Base-by-base conservation (phyloP, 1,140 invertebrate species). In the Hydropsyche tenuis region DNA sequence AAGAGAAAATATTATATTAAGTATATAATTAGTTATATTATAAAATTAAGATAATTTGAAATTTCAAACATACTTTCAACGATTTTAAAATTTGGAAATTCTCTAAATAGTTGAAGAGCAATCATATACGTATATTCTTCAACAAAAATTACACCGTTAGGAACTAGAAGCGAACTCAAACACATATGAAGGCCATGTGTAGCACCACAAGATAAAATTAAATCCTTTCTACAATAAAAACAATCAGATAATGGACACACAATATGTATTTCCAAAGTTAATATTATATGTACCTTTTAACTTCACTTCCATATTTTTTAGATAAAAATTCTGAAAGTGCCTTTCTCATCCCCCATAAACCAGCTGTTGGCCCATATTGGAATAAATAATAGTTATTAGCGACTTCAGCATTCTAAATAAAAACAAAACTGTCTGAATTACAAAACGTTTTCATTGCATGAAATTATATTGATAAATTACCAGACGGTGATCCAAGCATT, bases 111-210 rank as follows among this genome's bases (percentile, higher is more conserved):
- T 48, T 88, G 85, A 9, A 90, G 77, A 6, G 88, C 90, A 75
- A 89, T 85, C 85, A 90, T 91, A 75, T 91, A 92, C 12, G 89
- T 89, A 27, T 87, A 88, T 80, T 91, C 88, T 77, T 92, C 90
- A 7, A 91, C 86, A 79, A 91, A 92, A 43, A 91, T 86, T 23
- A 87, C 79, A 1, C 85, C 86, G 66, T 86, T 83, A 12, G 87
- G 85, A n/a, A 85, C 83, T 45, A 91, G 81, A 37, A 91, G 75
- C 5, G 85, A 86, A 14, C 85, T 87, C 0, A 90, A 75, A n/a
- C 88, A 77, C 20, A 90, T 74, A 75, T 89, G 87, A 1, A 91
- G 77, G 1, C 89, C 90, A 73, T 89, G 86, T 0, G 89, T 86
- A 1, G 90, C 90, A 1, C 90, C 90, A 62, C 87, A 87, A 0